A percentile compares a stretch with the other conserved stretches of the same genome.
Evolutionary conservation across 2,797 vertebrate species (phyloP).

Genomic region (Siniperca undulata): DNA sequence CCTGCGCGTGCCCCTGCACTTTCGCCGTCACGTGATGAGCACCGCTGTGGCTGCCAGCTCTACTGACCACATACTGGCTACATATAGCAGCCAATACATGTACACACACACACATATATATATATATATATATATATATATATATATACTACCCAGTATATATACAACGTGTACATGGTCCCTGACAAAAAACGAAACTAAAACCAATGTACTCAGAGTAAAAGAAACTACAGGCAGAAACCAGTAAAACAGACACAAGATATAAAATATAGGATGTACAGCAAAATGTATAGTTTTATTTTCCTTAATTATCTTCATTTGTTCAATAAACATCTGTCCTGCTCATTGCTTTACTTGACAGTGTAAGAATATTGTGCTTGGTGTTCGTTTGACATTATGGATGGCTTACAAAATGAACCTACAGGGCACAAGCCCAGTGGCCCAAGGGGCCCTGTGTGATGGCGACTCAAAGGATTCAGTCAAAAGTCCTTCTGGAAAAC

Average conservation of each 20-base stretch:
- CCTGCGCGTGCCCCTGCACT: slow-evolving; percentile 63
- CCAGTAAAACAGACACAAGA: not conserved
- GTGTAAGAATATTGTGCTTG: not conserved
- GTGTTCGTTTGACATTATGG: not conserved
- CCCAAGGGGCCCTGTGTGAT: not conserved
- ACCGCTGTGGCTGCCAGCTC: not conserved
- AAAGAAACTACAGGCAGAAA: not conserved
- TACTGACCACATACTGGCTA: not conserved
- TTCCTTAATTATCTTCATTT: no score
- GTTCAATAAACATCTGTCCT: not conserved
- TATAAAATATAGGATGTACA: not conserved
- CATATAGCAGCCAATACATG: no score
- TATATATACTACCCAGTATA: no score
- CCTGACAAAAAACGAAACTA: not conserved
- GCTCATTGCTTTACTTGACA: not conserved
- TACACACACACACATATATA: no score
- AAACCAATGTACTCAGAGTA: not conserved
- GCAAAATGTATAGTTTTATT: not conserved
- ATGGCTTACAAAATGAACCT: not conserved
- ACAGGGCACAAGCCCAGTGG: not conserved
- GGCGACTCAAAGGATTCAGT: not conserved
- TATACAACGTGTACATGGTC: not conserved
- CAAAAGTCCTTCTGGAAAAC: not conserved
- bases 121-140: no score
- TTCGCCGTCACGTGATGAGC: slow-evolving; percentile 63